phyloP scores from a whole-genome alignment of 35 echinoderm and acorn worm genomes.

The Apostichopus parvimensis region DNA sequence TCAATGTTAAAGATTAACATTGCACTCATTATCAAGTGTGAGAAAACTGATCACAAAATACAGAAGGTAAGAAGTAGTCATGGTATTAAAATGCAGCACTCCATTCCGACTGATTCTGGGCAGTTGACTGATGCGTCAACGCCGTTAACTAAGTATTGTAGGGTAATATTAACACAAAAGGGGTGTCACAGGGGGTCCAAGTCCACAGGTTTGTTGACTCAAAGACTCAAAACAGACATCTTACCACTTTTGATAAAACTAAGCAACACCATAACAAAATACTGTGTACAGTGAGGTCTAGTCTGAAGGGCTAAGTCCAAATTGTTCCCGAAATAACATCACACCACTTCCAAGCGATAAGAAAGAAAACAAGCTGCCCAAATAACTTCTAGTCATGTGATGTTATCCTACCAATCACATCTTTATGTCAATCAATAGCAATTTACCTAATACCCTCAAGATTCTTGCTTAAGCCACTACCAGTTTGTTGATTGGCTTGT shows the following conservation, averaged over 20 bases:
- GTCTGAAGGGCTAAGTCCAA: neutral
- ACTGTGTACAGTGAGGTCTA: neutral
- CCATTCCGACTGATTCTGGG: neutral
- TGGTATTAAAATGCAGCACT: neutral
- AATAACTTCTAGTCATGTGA: too few relatives aligned
- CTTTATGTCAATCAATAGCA: too few relatives aligned
- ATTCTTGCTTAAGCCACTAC: too few relatives aligned
- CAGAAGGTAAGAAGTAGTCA: neutral
- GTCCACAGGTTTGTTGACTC: neutral
- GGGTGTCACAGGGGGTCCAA: neutral
- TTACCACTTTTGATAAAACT: neutral
- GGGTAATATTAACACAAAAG: neutral
- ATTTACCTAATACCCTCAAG: too few relatives aligned
- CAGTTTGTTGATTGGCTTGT: too few relatives aligned
- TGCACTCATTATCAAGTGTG: neutral
- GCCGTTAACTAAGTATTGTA: neutral
- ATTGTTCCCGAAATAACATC: neutral
- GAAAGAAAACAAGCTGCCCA: neutral
- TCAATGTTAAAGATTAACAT: neutral
- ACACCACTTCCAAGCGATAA: constrained; percentile 12
- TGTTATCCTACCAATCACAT: too few relatives aligned
- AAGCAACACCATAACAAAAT: neutral
- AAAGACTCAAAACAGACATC: neutral
- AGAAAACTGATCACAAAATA: constrained; percentile 2
- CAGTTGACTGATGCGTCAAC: neutral